phyloP scores from a whole-genome alignment of 2,113 vertebrate genomes.

The Vulpes ferrilata region DNA sequence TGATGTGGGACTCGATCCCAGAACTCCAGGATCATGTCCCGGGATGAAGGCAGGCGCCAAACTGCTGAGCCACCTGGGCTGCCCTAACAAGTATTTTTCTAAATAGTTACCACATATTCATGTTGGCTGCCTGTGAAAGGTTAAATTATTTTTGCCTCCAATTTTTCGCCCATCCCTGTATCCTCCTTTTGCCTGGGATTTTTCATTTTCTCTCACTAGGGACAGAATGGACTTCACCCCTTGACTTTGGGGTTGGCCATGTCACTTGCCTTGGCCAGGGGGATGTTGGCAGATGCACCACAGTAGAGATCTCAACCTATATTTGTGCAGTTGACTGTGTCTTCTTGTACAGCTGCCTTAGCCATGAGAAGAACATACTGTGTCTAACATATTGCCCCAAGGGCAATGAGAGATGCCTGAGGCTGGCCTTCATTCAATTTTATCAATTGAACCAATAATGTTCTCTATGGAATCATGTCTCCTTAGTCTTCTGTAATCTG shows the following conservation, averaged over 20 bases:
- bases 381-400: not conserved
- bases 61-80: too few species aligned
- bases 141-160: not conserved
- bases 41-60: too few species aligned
- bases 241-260: not conserved
- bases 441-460: not conserved
- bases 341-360: not conserved
- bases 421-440: not conserved
- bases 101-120: not conserved
- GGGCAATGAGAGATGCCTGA: not conserved
- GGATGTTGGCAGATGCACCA: not conserved
- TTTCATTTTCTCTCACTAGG: not conserved
- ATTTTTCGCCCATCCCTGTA: not conserved
- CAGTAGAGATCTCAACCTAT: not conserved
- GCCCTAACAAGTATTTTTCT: not conserved
- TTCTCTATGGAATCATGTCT: not conserved
- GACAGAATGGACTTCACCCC: not conserved
- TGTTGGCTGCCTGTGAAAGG: not conserved
- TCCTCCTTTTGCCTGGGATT: not conserved
- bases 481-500: not conserved
- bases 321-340: not conserved
- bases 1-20: too few species aligned
- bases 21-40: too few species aligned
- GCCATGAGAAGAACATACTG: not conserved
- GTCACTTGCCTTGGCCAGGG: not conserved